A percentile compares a stretch with the other conserved stretches of the same genome.
Evolutionary conservation across 2,888 invertebrate genomes (phyloP).

Genomic region (Tillus elongatus): DNA sequence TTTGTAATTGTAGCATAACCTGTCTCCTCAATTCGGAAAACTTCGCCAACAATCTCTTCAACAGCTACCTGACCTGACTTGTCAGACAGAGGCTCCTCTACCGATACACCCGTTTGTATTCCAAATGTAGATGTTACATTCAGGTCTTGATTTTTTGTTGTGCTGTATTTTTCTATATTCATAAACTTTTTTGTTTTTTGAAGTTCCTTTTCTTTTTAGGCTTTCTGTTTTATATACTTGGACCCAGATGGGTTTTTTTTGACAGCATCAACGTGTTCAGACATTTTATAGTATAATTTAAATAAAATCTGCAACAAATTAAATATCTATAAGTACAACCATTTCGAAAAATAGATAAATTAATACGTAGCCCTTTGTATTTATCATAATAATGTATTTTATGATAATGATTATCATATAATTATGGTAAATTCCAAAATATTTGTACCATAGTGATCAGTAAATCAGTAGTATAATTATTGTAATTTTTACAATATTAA

Average conservation of each 20-base stretch:
- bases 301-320: constrained; percentile 3
- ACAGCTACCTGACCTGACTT: constrained; percentile 12
- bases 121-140: constrained; percentile 21
- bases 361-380: too few species aligned
- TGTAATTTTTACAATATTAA: too few species aligned
- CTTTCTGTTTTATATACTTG: neutral
- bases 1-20: constrained; percentile 16
- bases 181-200: constrained; percentile 18
- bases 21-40: constrained; percentile 15
- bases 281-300: neutral
- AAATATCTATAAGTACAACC: neutral
- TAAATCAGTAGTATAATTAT: too few species aligned
- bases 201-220: constrained; percentile 13
- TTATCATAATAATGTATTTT: too few species aligned
- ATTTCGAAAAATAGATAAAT: too few species aligned
- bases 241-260: constrained; percentile 2
- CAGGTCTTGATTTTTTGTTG: constrained; percentile 19
- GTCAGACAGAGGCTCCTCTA: constrained; percentile 16
- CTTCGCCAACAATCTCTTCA: constrained; percentile 18
- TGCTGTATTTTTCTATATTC: constrained; percentile 21
- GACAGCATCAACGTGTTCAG: constrained; percentile 1
- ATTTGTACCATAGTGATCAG: too few species aligned
- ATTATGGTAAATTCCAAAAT: too few species aligned
- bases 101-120: constrained; percentile 18
- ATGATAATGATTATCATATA: too few species aligned